phyloP scores from a whole-genome alignment of 2,113 vertebrate genomes.

The Ovis canadensis region DNA sequence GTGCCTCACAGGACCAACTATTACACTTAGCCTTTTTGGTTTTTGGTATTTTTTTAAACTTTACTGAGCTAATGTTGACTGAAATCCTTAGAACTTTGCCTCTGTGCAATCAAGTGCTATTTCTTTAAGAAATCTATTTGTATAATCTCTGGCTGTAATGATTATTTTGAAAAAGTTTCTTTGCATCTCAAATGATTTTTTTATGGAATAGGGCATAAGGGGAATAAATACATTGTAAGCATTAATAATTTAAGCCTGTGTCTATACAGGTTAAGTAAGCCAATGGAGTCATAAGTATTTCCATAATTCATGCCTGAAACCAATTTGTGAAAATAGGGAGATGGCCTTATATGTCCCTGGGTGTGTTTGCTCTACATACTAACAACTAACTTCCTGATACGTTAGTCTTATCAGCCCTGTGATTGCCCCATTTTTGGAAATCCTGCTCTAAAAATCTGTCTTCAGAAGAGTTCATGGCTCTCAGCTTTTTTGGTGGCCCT shows the following conservation, averaged over 20 bases:
- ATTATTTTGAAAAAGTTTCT: slow-evolving; percentile 42
- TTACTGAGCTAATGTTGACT: slow-evolving; percentile 41
- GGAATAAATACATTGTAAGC: slow-evolving; percentile 13
- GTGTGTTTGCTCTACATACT: neutral
- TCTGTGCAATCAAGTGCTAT: slow-evolving; percentile 66
- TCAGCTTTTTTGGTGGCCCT: neutral
- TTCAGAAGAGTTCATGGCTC: neutral
- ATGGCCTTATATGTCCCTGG: neutral
- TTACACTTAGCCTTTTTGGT: slow-evolving; percentile 14
- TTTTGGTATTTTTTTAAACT: slow-evolving; percentile 43
- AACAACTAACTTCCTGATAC: neutral
- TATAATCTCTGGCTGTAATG: slow-evolving; percentile 32
- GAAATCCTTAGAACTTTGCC: slow-evolving; percentile 33
- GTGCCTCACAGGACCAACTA: slow-evolving; percentile 69
- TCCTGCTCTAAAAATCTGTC: neutral
- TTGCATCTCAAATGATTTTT: slow-evolving; percentile 23
- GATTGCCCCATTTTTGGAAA: neutral
- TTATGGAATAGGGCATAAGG: slow-evolving; percentile 43
- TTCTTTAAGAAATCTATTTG: slow-evolving; percentile 63
- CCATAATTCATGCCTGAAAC: neutral
- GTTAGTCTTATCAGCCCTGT: neutral
- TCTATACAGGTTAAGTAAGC: neutral
- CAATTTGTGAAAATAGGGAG: neutral
- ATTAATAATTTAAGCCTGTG: slow-evolving; percentile 3
- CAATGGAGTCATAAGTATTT: slow-evolving; percentile 37